phyloP scores from a whole-genome alignment of 2,113 vertebrate genomes.

The Rattus norvegicus region GRCr8 NC_086021.1:175143501-175144000 shows the following conservation, averaged over 20 bases:
- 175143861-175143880: background rate
- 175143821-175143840: background rate
- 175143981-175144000: too few species aligned
- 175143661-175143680: too few species aligned
- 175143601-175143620: background rate
- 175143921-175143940: background rate
- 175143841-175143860: background rate
- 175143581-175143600: background rate
- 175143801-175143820: background rate
- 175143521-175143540: background rate
- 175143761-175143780: background rate
- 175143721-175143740: background rate
- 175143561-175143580: background rate
- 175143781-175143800: background rate
- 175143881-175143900: background rate
- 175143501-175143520: constrained; percentile 42
- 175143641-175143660: fast-evolving
- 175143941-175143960: background rate
- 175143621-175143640: background rate
- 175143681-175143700: too few species aligned
- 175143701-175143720: background rate
- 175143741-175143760: background rate
- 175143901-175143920: background rate
- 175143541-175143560: constrained; percentile 15
- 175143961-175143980: too few species aligned